These are phyloP conservation scores for Dryocosmus kuriphilus DNA, from an alignment of 2,888 invertebrate species.

Conservation along the genomic window DNA sequence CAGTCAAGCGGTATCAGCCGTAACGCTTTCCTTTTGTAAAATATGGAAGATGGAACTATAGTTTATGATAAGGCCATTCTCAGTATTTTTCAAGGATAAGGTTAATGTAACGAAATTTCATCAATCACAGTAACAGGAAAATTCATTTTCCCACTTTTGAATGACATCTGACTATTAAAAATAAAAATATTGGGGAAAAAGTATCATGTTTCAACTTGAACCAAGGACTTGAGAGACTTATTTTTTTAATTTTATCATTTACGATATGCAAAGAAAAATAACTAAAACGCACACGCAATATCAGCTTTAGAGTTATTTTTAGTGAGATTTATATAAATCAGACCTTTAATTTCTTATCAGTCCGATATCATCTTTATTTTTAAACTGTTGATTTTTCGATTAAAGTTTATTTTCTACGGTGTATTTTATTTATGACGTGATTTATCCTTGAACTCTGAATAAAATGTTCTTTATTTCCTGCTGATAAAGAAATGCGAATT, in stretches of 20 bases:
- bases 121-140: neutral
- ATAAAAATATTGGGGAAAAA: neutral
- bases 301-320: neutral
- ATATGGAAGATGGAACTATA: constrained; percentile 5
- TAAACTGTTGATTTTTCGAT: neutral
- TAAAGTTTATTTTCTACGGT: neutral
- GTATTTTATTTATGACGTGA: neutral
- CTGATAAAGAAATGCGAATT: too few relatives aligned
- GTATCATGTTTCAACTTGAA: neutral
- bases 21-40: constrained; percentile 28
- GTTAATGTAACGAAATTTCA: neutral
- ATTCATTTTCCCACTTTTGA: neutral
- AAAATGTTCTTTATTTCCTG: too few relatives aligned
- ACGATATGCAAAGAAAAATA: neutral
- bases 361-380: neutral
- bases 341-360: neutral
- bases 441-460: neutral
- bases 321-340: neutral
- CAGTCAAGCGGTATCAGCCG: constrained; percentile 21
- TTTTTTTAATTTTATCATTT: neutral
- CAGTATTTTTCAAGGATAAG: constrained; percentile 22
- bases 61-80: constrained; percentile 17
- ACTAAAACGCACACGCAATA: neutral
- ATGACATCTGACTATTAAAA: neutral
- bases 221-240: neutral